phyloP scores from a whole-genome alignment of 2,888 invertebrate genomes.

The Balanococcus diminutus region DNA sequence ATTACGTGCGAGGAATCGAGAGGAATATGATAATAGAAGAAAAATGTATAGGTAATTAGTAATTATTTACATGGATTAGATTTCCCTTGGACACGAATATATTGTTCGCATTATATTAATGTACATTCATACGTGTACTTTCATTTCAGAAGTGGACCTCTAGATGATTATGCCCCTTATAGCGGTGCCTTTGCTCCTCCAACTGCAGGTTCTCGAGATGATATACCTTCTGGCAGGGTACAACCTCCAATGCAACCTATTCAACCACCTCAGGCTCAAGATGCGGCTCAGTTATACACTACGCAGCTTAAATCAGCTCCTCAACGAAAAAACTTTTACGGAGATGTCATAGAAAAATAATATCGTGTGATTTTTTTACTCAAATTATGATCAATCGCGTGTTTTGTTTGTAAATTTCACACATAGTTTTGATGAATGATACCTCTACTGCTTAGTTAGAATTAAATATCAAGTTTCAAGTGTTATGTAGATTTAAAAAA shows the following conservation, averaged over 20 bases:
- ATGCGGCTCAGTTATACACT: neutral
- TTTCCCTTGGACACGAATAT: too few relatives aligned
- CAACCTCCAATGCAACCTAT: neutral
- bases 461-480: too few relatives aligned
- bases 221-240: neutral
- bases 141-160: conserved; percentile 15
- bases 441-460: neutral
- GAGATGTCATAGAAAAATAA: conserved; percentile 48
- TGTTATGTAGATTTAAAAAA: neutral
- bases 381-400: neutral
- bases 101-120: neutral
- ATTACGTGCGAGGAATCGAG: conserved; percentile 72
- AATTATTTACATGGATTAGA: too few relatives aligned
- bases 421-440: neutral
- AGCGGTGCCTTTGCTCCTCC: conserved; percentile 11
- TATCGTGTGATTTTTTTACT: neutral
- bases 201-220: neutral
- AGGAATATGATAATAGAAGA: conserved; percentile 65
- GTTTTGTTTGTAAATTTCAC: neutral
- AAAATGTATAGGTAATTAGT: conserved; percentile 59
- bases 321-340: conserved; percentile 48
- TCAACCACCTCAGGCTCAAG: neutral
- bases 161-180: conserved; percentile 39
- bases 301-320: neutral
- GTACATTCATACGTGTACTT: neutral